phyloP scores from a whole-genome alignment of 2,888 invertebrate species.

The Phasia obesa region DNA sequence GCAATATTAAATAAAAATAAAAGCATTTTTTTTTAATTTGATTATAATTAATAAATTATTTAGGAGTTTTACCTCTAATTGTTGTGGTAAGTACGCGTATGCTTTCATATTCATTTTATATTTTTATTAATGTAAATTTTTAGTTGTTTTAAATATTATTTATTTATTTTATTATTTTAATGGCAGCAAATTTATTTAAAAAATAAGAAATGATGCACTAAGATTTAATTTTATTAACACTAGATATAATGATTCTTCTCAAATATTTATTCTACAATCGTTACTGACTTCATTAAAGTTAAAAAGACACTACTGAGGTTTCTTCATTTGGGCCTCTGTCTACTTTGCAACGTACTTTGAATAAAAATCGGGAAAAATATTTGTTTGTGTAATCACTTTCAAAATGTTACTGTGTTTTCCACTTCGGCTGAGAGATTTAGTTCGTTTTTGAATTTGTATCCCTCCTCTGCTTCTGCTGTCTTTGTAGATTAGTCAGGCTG shows the following conservation, averaged over 20 bases:
- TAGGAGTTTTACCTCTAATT: no score
- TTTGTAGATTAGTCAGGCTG: conserved; percentile 36
- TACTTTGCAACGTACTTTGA: not conserved
- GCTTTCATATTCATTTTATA: no score
- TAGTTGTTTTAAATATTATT: not conserved
- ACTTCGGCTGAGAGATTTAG: conserved; percentile 13
- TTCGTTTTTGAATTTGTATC: conserved; percentile 11
- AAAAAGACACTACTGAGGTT: conserved; percentile 12
- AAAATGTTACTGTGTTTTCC: not conserved
- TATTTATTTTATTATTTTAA: not conserved
- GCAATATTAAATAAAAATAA: no score
- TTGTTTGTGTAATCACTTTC: conserved; percentile 47
- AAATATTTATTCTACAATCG: not conserved
- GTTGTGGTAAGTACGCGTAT: no score
- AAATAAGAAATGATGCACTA: not conserved
- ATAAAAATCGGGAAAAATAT: conserved; percentile 43
- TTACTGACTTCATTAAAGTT: conserved; percentile 37
- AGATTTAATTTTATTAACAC: not conserved
- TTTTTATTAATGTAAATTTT: no score
- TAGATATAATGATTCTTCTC: no score
- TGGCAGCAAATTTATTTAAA: not conserved
- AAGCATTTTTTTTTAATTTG: no score
- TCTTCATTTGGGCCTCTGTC: not conserved
- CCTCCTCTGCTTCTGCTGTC: not conserved
- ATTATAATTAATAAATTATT: no score